Percentiles rank a stretch among this genome's conserved stretches.
Conservation (phyloP, 2,888 invertebrate genomes). For the Luperina testacea region DNA sequence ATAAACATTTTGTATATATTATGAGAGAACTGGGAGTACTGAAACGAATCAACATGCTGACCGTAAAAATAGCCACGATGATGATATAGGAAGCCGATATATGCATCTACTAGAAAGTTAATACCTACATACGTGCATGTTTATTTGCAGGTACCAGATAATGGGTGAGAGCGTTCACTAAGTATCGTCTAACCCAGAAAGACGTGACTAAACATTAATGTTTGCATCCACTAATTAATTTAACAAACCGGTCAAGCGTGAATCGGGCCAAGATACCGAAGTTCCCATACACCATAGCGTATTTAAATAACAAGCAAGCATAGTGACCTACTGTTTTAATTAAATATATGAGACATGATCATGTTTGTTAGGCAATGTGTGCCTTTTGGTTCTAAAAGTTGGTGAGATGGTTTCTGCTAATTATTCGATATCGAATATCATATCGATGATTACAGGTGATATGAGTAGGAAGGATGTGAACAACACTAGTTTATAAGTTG, state of each 20-base stretch:
- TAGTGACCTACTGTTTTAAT: slow-evolving; percentile 55
- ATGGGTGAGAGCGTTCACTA: slow-evolving; percentile 32
- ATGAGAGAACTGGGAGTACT: background rate
- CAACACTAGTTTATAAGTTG: too few species aligned
- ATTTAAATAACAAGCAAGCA: slow-evolving; percentile 43
- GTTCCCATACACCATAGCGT: slow-evolving; percentile 57
- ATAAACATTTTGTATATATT: background rate
- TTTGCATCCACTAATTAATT: slow-evolving; percentile 67
- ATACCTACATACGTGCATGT: background rate
- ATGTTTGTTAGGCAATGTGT: slow-evolving; percentile 10
- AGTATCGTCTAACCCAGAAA: slow-evolving; percentile 47
- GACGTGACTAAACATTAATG: slow-evolving; percentile 67
- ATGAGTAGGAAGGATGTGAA: too few species aligned
- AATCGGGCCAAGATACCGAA: slow-evolving; percentile 50
- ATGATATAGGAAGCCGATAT: slow-evolving; percentile 13
- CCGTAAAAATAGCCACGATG: background rate
- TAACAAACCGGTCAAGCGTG: slow-evolving; percentile 64
- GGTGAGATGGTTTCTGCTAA: background rate
- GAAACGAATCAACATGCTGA: background rate
- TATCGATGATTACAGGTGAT: too few species aligned
- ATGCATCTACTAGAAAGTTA: background rate
- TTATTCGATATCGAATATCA: background rate
- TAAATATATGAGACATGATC: slow-evolving; percentile 32
- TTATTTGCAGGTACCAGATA: slow-evolving; percentile 31
- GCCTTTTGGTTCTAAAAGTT: background rate